phyloP scores from a whole-genome alignment of 1,140 invertebrate species.

The Kradibia gibbosae region DNA sequence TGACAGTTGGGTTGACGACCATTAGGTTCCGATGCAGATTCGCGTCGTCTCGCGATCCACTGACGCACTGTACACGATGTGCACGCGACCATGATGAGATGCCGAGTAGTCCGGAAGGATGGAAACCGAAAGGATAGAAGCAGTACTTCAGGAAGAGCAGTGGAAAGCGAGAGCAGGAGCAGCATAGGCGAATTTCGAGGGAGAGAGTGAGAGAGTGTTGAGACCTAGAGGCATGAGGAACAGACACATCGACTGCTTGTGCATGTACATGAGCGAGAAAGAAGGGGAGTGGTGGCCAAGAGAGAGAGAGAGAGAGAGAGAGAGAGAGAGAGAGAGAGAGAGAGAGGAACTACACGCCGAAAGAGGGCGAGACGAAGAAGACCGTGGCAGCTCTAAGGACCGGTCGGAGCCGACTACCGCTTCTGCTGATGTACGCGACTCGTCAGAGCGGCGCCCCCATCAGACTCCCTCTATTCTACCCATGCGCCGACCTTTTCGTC shows the following conservation, averaged over 20 bases:
- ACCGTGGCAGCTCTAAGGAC: constrained; percentile 50
- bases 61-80: background rate
- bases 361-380: background rate
- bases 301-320: constrained; percentile 2
- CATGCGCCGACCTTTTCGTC: no score
- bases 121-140: no score
- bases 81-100: constrained; percentile 5
- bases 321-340: background rate
- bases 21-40: background rate
- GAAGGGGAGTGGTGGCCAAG: background rate
- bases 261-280: no score
- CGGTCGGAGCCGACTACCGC: constrained; percentile 61
- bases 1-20: background rate
- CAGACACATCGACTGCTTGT: no score
- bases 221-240: no score
- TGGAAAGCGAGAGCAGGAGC: no score
- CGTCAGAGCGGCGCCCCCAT: constrained; percentile 59
- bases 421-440: constrained; percentile 31
- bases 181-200: no score
- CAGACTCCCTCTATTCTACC: background rate
- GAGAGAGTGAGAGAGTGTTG: no score
- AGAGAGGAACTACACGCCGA: background rate
- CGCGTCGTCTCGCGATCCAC: background rate
- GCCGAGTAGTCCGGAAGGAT: background rate
- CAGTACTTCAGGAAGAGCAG: no score